Base-by-base conservation (phyloP, 2,888 invertebrate species). In the Coleophora flavipennella region DNA sequence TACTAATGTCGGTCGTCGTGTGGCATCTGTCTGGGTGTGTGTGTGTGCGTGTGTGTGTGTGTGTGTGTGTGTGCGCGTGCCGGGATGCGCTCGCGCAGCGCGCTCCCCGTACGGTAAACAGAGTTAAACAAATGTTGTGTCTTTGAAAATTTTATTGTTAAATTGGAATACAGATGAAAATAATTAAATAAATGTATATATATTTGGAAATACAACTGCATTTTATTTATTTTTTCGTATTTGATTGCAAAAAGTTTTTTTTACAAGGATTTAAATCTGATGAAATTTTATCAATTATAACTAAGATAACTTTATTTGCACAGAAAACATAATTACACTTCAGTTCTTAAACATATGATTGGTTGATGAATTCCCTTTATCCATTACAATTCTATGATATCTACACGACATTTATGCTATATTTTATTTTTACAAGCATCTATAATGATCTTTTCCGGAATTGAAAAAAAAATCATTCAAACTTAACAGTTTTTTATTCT, bases 131-230 rank as follows among this genome's bases (percentile, higher is more conserved):
- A 20, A 83, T 85, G 85, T 85, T 85, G 83, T 83, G 77, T 83
- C 81, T 84, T 85, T 83, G 75, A 85, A 67, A 85, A 78, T 78
- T 85, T 81, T 85, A 85, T 85, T 85, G 85, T 85, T 85, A 75
- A 80, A 79, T 81, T 84, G 83, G 79, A 81, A 81, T 81, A 83
- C 80, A 80, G 73, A 81, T 76, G 72, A 84, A 76, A 77, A 80
- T 74, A 81, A 84, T 84, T 84, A 78, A 85, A 84, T 83, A 75
- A 81, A 85, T 85, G 81, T 83, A 80, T 80, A 78, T 85, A 84
- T 85, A 85, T 85, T 85, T 85, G 81, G 79, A 85, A 75, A 71
- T 76, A 72, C 54, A 62, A 50, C 52, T 49, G 64, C 55, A 58
- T 65, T 73, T 70, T n/a, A n/a, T n/a, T 72, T 48, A 65, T 49